phyloP scores from a whole-genome alignment of 2,888 invertebrate genomes.

The Nasonovia ribisnigri region DNA sequence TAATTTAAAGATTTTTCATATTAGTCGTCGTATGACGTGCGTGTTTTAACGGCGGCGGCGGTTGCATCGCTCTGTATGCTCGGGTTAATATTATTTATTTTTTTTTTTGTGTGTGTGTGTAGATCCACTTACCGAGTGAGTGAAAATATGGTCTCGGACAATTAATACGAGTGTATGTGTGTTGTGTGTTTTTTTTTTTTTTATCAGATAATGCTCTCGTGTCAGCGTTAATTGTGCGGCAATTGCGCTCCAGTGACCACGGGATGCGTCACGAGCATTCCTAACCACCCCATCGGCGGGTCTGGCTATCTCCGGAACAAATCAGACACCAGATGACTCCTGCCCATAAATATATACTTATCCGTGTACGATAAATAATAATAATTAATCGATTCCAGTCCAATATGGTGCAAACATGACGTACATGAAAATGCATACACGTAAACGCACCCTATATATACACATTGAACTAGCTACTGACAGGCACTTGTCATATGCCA shows the following conservation, averaged over 20 bases:
- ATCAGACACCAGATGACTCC: constrained; percentile 65
- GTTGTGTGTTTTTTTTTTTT: constrained; percentile 39
- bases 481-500: constrained; percentile 58
- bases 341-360: constrained; percentile 24
- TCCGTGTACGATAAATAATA: constrained; percentile 39
- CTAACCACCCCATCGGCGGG: constrained; percentile 45
- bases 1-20: neutral
- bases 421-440: neutral
- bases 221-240: constrained; percentile 65
- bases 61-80: constrained; percentile 39
- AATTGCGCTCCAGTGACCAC: constrained; percentile 63
- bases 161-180: constrained; percentile 49
- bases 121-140: constrained; percentile 40
- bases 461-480: neutral
- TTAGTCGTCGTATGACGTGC: neutral
- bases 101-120: too few relatives aligned
- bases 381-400: constrained; percentile 63
- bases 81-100: constrained; percentile 41
- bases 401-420: constrained; percentile 55
- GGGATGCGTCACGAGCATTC: constrained; percentile 62
- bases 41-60: neutral
- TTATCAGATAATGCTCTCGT: constrained; percentile 44
- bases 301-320: constrained; percentile 63
- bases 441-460: constrained; percentile 6
- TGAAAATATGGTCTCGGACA: constrained; percentile 64